Base-by-base conservation (phyloP, 64 coral and sea anemone genomes). In the Pocillopora verrucosa region DNA sequence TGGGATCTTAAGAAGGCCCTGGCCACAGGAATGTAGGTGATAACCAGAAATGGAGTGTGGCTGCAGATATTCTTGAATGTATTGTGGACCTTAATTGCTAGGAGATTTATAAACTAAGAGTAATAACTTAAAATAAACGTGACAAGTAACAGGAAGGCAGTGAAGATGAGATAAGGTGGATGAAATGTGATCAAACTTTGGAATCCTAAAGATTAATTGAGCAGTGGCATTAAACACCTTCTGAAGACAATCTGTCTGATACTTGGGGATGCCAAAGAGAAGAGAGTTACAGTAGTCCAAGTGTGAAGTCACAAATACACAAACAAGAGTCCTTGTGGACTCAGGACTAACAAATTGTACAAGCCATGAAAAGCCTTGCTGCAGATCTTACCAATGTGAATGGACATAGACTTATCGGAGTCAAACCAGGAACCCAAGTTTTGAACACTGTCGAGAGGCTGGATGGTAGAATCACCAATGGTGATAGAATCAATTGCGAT, bases 341-440 rank as follows among this genome's bases (percentile, higher is more conserved):
- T 75, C 64, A 64, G 41, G 67, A 73, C 65, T 73, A 9, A 36
- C 19, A 36, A 20, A 83, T 59, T 76, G 26, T 88, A 88, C 19
- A 88, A 34, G 9, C 36, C 70, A 6, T n/a, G 16, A 36, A 88
- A 78, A 26, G 87, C 87, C 16, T 89, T 80, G 58, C 88, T 89
- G 78, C 87, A 89, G 20, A 76, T 78, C 22, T 90, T 82, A 13
- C 88, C 88, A 67, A 90, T 77, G 22, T 89, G 87, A 59, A 45
- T 75, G 60, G 60, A 36, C 87, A 89, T 89, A 12, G 41, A 51
- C 87, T 78, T 89, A 30, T 89, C 24, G 15, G 75, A 17, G 60
- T 89, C 87, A 58, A 78, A 89, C 73, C 87, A 89, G 14, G 59
- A 73, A 5, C 87, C 75, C 34, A 89, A 51, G 76, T 89, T 89